phyloP scores from a whole-genome alignment of 2,888 invertebrate genomes.

The Belgica antarctica region DNA sequence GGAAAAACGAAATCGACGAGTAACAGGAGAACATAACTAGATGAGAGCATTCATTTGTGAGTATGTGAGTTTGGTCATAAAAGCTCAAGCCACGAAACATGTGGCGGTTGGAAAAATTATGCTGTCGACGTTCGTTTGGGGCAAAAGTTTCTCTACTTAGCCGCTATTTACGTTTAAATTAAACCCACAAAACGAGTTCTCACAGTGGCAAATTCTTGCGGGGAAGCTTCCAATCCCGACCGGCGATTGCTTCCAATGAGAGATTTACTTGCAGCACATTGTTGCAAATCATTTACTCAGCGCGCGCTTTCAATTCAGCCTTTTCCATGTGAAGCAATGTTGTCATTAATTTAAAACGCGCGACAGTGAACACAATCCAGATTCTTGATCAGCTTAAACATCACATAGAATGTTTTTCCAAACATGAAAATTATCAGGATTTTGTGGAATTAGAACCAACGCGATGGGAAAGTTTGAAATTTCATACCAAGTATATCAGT shows the following conservation, averaged over 20 bases:
- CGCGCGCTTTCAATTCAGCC: too few relatives aligned
- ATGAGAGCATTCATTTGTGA: conserved; percentile 19
- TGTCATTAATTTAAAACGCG: not conserved
- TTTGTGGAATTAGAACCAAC: too few relatives aligned
- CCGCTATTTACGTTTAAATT: too few relatives aligned
- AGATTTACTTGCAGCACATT: conserved; percentile 34
- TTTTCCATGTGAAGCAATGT: conserved; percentile 20
- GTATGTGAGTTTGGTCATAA: conserved; percentile 41
- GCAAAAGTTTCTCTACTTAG: too few relatives aligned
- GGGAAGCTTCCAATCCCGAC: conserved; percentile 22
- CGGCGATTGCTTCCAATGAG: conserved; percentile 37
- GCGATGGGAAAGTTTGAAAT: not conserved
- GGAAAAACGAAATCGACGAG: conserved; percentile 32
- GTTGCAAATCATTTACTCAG: conserved; percentile 29
- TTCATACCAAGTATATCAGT: conserved; percentile 11
- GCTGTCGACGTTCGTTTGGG: too few relatives aligned
- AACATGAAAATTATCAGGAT: not conserved
- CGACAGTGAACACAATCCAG: not conserved
- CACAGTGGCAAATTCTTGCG: too few relatives aligned
- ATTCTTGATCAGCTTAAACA: not conserved
- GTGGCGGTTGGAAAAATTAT: not conserved
- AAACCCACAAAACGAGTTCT: too few relatives aligned
- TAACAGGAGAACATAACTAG: conserved; percentile 23
- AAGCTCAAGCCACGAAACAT: conserved; percentile 30
- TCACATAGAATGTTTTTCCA: not conserved